Evolutionary conservation across 2,888 invertebrate species (phyloP), one percentile per base, ranked within the genome.

Genomic region (Monoplex corrugatus): DNA sequence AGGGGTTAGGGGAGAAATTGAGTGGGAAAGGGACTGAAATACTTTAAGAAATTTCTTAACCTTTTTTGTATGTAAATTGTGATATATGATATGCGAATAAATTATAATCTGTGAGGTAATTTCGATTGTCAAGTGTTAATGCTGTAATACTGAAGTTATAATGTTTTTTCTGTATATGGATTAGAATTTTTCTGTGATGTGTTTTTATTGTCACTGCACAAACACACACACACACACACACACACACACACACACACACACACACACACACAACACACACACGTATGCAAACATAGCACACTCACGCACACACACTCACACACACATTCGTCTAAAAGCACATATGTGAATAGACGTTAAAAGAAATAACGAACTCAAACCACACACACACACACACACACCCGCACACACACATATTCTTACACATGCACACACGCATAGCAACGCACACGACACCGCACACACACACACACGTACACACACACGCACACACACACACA

Each of bases 11-110:
- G 45, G 78, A 87, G 45, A 87, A 63, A 86, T 50, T 57, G 86
- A 86, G 86, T 57, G 86, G 57, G 86, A 57, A 63, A 86, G 86
- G 57, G 86, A 86, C 57, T 57, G 86, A 86, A 38, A 44, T 13
- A 32, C 45, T 23, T 23, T 40, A 3, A 84, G 10, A 19, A 10
- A 19, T 45, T 44, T 32, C 32, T 32, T 3, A 23, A 23, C 28
- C 19, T 23, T 43, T 6, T 16, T 5, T 6, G 63, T 63, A 3
- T 3, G 16, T 8, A 28, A 63, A 63, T 16, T 23, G 23, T 28
- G 63, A 63, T 16, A 63, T 23, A 3, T 23, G 16, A 63, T 8
- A 3, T 8, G 16, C 23, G 63, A 63, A 8, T 8, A 28, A 16
- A 3, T 8, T 23, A 3, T 23, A 16, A 3, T 23, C 23, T 28